phyloP scores from a whole-genome alignment of 1,140 invertebrate species.

The Apocrypta bakeri region DNA sequence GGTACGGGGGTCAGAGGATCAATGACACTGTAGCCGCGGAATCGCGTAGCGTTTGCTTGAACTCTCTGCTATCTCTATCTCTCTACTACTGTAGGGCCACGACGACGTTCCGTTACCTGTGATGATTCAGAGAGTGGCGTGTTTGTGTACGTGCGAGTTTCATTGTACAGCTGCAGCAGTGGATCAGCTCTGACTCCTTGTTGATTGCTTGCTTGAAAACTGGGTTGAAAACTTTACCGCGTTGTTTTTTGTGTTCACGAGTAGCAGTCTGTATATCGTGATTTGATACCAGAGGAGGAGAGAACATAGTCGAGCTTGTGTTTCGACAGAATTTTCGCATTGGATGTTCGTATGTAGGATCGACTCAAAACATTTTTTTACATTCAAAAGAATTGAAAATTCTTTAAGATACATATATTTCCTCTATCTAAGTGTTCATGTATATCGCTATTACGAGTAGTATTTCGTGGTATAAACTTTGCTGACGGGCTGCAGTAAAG shows the following conservation, averaged over 20 bases:
- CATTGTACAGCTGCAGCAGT: too few species aligned
- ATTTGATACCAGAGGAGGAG: too few species aligned
- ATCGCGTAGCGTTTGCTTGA: not conserved
- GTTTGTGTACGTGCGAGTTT: not conserved
- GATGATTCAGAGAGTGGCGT: not conserved
- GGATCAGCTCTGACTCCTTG: not conserved
- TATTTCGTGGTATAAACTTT: constrained; percentile 7
- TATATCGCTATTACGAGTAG: constrained; percentile 18
- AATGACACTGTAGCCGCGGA: constrained; percentile 16
- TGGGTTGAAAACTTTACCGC: too few species aligned
- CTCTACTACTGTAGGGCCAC: not conserved
- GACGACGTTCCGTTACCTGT: constrained; percentile 21
- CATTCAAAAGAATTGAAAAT: too few species aligned
- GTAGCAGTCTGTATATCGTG: not conserved
- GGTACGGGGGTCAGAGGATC: constrained; percentile 14
- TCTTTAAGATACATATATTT: too few species aligned
- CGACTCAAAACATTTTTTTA: too few species aligned
- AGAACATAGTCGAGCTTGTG: not conserved
- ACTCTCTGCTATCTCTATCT: not conserved
- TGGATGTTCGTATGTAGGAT: too few species aligned
- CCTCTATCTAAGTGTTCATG: too few species aligned
- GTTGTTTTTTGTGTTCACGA: too few species aligned
- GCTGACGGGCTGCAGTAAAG: constrained; percentile 35
- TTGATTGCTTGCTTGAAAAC: constrained; percentile 10
- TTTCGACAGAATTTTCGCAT: too few species aligned